Percentiles rank a stretch among this genome's conserved stretches.
phyloP scores from a whole-genome alignment of 2,113 vertebrate species.

The Sitta europaea region DNA sequence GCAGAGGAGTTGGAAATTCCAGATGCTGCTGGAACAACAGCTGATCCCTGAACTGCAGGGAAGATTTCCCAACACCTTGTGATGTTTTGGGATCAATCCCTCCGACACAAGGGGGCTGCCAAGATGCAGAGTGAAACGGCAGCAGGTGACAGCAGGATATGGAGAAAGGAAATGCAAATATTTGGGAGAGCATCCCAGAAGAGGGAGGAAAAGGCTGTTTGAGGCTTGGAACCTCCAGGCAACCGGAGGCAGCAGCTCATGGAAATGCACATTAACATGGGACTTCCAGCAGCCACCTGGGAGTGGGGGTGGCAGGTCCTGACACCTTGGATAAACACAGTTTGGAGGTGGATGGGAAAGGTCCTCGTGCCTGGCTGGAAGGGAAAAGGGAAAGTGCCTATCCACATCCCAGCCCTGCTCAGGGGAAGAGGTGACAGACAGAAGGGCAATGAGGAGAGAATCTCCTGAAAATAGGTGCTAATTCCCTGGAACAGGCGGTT shows the following conservation, averaged over 20 bases:
- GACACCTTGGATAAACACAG: not conserved
- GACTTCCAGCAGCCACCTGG: not conserved
- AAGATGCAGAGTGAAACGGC: not conserved
- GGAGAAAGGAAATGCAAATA: constrained; percentile 24
- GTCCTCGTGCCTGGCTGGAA: not conserved
- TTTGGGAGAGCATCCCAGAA: constrained; percentile 3
- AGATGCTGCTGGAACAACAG: constrained; percentile 11
- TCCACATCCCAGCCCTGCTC: not conserved
- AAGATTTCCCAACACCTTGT: not conserved
- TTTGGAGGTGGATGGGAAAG: not conserved
- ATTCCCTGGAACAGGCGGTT: not conserved
- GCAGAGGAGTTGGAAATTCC: not conserved
- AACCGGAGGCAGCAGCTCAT: not conserved
- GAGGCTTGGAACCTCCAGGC: not conserved
- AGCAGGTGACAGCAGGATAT: not conserved
- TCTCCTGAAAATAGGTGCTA: not conserved
- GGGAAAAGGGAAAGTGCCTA: not conserved
- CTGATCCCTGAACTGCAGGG: not conserved
- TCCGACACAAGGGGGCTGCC: not conserved
- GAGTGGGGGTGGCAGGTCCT: not conserved
- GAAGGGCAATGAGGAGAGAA: not conserved
- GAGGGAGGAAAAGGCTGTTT: not conserved
- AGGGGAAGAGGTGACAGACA: not conserved
- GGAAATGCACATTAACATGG: not conserved
- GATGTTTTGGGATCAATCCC: not conserved